Evolutionary conservation across 2,888 invertebrate genomes (phyloP).

Genomic region (Malthinus flaveolus): DNA sequence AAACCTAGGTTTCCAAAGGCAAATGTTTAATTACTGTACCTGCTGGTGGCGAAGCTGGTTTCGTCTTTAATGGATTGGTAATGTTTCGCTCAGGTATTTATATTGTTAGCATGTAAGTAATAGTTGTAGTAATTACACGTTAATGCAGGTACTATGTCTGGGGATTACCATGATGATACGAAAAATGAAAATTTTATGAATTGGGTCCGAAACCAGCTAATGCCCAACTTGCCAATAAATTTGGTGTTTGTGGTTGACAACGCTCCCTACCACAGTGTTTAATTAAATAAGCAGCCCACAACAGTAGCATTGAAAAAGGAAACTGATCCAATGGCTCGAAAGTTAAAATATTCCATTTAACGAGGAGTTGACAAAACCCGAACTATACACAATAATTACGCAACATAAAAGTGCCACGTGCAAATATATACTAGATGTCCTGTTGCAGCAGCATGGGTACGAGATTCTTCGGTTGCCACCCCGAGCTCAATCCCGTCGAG

Average conservation of each 20-base stretch:
- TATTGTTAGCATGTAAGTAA: no score
- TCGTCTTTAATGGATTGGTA: background rate
- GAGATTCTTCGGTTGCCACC: conserved; percentile 22
- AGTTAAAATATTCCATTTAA: background rate
- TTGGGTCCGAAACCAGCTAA: background rate
- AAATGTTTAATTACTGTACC: background rate
- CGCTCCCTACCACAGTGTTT: background rate
- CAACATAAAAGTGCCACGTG: background rate
- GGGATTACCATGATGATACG: background rate
- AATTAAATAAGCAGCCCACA: background rate
- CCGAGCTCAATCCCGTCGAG: conserved; percentile 23
- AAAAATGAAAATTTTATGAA: background rate
- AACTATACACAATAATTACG: background rate
- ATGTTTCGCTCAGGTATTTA: background rate
- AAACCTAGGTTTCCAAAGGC: no score
- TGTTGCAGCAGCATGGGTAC: conserved; percentile 7
- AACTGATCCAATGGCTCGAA: background rate
- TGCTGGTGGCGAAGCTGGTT: background rate
- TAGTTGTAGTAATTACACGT: background rate
- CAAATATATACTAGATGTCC: background rate
- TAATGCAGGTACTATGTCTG: background rate
- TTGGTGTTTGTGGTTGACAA: background rate
- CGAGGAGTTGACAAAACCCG: background rate
- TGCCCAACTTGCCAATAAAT: conserved; percentile 2
- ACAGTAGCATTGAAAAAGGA: background rate